A percentile compares a stretch with the other conserved stretches of the same genome.
Conservation (phyloP, 2,797 vertebrate species). For the Myotis pilosus region DNA sequence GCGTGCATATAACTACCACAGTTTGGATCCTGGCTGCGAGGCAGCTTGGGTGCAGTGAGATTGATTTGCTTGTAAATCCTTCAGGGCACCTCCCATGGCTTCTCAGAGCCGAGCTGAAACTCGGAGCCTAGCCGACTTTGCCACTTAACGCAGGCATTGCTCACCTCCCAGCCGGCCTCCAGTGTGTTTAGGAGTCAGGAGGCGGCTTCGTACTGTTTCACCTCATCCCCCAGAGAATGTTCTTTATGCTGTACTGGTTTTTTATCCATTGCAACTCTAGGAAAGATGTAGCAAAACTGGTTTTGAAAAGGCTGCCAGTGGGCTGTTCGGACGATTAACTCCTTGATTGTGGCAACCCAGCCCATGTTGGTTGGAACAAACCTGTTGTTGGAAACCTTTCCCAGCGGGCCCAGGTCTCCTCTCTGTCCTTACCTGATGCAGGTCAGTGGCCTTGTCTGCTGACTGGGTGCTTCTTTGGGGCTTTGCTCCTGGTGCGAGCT, state of each 20-base stretch:
- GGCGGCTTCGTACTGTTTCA: not conserved
- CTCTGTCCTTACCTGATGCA: not conserved
- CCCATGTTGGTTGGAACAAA: not conserved
- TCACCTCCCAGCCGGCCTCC: not conserved
- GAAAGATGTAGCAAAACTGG: not conserved
- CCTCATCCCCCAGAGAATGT: not conserved
- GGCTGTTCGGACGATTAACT: not conserved
- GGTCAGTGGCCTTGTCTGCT: not conserved
- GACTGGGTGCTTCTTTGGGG: not conserved
- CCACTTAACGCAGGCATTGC: not conserved
- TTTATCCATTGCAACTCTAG: not conserved
- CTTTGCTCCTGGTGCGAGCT: not conserved
- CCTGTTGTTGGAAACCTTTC: not conserved
- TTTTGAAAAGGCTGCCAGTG: not conserved
- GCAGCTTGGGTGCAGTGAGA: not conserved
- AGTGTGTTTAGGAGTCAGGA: not conserved
- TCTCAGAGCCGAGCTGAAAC: not conserved
- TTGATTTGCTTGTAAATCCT: not conserved
- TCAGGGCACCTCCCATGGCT: not conserved
- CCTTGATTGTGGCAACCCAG: not conserved
- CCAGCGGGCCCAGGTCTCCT: not conserved
- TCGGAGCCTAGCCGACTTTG: not conserved
- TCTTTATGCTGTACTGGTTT: slow-evolving; percentile 3
- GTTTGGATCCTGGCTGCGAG: not conserved
- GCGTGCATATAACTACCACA: not conserved